Conservation (phyloP, 2,888 invertebrate species). For the Diadegma fenestrale region DNA sequence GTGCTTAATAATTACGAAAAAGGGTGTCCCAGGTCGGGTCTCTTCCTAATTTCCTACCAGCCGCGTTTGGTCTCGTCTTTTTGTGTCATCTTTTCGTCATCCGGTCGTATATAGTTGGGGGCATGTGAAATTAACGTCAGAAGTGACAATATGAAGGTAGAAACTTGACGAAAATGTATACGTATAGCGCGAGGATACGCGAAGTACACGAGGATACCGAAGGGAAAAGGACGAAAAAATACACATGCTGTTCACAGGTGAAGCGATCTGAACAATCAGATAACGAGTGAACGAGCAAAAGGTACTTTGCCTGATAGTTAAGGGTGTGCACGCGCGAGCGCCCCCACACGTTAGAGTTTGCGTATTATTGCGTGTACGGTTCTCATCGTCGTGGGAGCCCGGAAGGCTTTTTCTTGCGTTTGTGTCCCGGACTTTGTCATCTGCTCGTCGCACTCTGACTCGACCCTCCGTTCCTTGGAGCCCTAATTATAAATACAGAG, state of each 20-base stretch:
- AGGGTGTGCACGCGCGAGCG: slow-evolving; percentile 54
- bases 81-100: slow-evolving; percentile 37
- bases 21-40: slow-evolving; percentile 32
- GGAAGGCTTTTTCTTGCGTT: slow-evolving; percentile 39
- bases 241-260: slow-evolving; percentile 81
- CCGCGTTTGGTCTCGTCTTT: slow-evolving; percentile 14
- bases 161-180: not conserved
- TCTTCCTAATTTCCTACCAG: slow-evolving; percentile 53
- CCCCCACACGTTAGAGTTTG: slow-evolving; percentile 34
- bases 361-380: slow-evolving; percentile 13
- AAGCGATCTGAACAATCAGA: slow-evolving; percentile 77
- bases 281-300: slow-evolving; percentile 68
- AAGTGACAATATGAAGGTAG: slow-evolving; percentile 20
- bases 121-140: slow-evolving; percentile 48
- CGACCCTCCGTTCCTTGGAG: slow-evolving; percentile 4
- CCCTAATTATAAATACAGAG: not conserved
- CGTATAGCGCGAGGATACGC: slow-evolving; percentile 32
- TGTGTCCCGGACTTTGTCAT: slow-evolving; percentile 62
- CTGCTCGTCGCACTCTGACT: slow-evolving; percentile 32
- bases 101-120: slow-evolving; percentile 22
- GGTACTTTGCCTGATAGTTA: slow-evolving; percentile 45
- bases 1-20: slow-evolving; percentile 49
- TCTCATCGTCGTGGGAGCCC: slow-evolving; percentile 37
- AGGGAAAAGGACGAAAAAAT: slow-evolving; percentile 70
- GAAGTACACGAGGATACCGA: slow-evolving; percentile 44